Evolutionary conservation across 1,140 invertebrate species (phyloP).

Genomic region (Heliconius hewitsoni): DNA sequence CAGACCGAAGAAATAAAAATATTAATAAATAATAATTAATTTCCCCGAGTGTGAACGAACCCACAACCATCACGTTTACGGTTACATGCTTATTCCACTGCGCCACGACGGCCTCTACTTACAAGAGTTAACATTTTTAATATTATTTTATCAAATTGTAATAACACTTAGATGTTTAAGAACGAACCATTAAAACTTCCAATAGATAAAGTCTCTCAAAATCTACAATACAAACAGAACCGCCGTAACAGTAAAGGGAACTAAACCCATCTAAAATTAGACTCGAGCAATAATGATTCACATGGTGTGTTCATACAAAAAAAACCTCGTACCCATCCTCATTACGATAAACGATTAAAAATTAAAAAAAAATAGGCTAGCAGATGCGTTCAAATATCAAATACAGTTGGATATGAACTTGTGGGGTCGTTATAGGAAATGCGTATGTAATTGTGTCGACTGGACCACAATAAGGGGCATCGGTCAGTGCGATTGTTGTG

Average conservation of each 20-base stretch:
- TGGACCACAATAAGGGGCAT: constrained; percentile 79
- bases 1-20: no score
- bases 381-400: constrained; percentile 56
- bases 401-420: constrained; percentile 31
- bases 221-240: not conserved
- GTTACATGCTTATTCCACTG: no score
- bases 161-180: not conserved
- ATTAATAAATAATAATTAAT: no score
- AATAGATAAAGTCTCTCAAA: constrained; percentile 1
- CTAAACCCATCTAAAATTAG: not conserved
- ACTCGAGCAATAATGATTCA: not conserved
- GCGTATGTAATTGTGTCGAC: constrained; percentile 71
- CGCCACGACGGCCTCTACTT: no score
- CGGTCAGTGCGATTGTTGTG: constrained; percentile 78
- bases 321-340: constrained; percentile 21
- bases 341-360: constrained; percentile 29
- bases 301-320: constrained; percentile 1
- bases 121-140: not conserved
- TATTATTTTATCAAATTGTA: not conserved
- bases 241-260: not conserved
- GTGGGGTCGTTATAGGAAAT: constrained; percentile 69
- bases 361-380: constrained; percentile 39
- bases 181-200: not conserved
- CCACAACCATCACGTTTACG: no score
- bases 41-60: no score